Evolutionary conservation across 1,140 invertebrate genomes (phyloP), one percentile per base, ranked within the genome.

Genomic region (Ctenoplectra terminalis): DNA sequence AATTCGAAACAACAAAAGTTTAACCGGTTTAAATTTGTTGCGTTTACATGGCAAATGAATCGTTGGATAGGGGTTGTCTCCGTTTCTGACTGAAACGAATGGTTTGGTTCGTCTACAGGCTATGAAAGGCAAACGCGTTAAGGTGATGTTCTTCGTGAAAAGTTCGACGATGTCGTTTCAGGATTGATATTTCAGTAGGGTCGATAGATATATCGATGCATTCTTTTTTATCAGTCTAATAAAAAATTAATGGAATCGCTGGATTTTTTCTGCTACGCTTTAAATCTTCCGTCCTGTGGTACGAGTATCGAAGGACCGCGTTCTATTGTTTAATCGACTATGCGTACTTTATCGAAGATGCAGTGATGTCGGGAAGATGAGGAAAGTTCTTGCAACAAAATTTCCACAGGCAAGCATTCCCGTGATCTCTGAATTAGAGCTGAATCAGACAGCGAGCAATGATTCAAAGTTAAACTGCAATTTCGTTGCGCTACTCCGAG

Each of bases 171-270:
- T n/a, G 60, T 75, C 58, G 72, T 52, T 64, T 34, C 72, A 8
- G 13, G 43, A n/a, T 64, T 64, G 72, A 75, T 17, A 63, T n/a
- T 63, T 26, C 20, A n/a, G n/a, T n/a, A n/a, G n/a, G n/a, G n/a
- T 29, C 61, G 61, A 66, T 67, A 50, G 50, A 66, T 31, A n/a
- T 46, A 61, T 76, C 73, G 73, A 76, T 74, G 63, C 31, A n/a
- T 46, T 40, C n/a, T 9, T 74, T 43, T 63, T 29, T n/a, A 23
- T 11, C 15, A 23, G 48, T 54, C 29, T 26, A 23, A 63, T 23
- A 75, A 73, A 58, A 84, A 80, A 43, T 85, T 73, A 54, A 58
- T 52, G 34, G 31, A 23, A 40, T 40, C 37, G 67, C 72, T 58
- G 5, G 2, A 15, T 34, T 34, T 17, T 7, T 60, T 34, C 17